These are phyloP conservation scores for Diuraphis noxia DNA, from an alignment of 1,140 invertebrate species.

Conservation along the genomic window DNA sequence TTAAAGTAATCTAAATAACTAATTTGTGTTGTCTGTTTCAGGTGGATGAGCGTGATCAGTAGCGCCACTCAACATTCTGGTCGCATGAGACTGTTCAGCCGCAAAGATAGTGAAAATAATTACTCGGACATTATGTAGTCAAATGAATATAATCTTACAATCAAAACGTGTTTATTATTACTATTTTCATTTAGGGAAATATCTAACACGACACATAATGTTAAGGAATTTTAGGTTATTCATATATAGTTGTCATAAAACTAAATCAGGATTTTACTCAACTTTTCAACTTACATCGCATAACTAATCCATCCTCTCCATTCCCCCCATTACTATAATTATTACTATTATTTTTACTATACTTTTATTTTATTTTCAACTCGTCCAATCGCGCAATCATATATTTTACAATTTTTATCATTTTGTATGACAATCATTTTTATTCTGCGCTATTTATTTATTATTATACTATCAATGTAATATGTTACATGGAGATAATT, in stretches of 20 bases:
- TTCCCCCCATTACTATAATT: constrained; percentile 30
- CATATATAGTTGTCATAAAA: background rate
- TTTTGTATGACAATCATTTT: constrained; percentile 25
- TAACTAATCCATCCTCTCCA: constrained; percentile 41
- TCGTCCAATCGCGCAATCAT: background rate
- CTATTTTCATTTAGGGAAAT: constrained; percentile 13
- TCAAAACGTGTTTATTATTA: constrained; percentile 45
- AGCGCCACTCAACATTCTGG: constrained; percentile 68
- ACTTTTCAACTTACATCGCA: background rate
- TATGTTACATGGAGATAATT: background rate
- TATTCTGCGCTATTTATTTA: constrained; percentile 42
- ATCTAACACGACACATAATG: background rate
- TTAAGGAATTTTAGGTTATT: background rate
- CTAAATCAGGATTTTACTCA: background rate
- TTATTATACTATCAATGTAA: constrained; percentile 19
- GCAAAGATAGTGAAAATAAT: constrained; percentile 57
- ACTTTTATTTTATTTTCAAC: background rate
- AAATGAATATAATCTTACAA: constrained; percentile 33
- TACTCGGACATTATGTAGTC: constrained; percentile 32
- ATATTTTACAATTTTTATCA: background rate
- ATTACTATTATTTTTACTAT: constrained; percentile 22
- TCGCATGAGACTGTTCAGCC: constrained; percentile 57
- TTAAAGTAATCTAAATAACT: background rate
- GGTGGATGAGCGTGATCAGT: constrained; percentile 78
- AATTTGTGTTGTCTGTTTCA: constrained; percentile 60